phyloP scores from a whole-genome alignment of 2,888 invertebrate genomes.

The Nomada lathburiana region DNA sequence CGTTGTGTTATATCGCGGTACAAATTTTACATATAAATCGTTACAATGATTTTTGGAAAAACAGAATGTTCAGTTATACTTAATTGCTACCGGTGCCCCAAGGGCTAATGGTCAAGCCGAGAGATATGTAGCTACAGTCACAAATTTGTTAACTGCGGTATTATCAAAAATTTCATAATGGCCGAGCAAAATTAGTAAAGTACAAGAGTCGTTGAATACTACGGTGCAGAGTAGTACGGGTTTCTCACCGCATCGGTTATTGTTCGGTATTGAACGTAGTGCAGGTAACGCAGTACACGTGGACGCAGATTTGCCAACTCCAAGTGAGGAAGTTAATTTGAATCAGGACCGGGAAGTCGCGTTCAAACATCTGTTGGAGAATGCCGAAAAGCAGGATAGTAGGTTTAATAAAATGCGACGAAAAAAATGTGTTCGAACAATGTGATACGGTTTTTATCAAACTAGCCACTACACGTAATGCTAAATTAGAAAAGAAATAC shows the following conservation, averaged over 20 bases:
- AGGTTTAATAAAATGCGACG: not conserved
- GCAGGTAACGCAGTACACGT: not conserved
- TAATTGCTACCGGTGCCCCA: too few relatives aligned
- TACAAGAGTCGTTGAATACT: not conserved
- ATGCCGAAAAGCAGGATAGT: not conserved
- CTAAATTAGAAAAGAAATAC: not conserved
- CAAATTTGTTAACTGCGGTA: too few relatives aligned
- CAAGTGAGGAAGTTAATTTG: not conserved
- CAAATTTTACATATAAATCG: too few relatives aligned
- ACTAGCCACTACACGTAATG: not conserved
- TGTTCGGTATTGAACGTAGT: conserved; percentile 7
- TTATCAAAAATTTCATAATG: too few relatives aligned
- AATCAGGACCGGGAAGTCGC: not conserved
- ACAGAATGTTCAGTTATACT: too few relatives aligned
- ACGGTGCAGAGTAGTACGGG: not conserved
- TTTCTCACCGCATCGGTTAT: not conserved
- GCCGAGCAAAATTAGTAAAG: too few relatives aligned
- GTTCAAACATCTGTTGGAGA: not conserved
- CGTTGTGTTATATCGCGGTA: too few relatives aligned
- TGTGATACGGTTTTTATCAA: not conserved
- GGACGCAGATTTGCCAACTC: not conserved
- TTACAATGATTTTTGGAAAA: too few relatives aligned
- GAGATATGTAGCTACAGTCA: too few relatives aligned
- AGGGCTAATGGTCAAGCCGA: too few relatives aligned
- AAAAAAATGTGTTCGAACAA: not conserved